These are phyloP conservation scores for Raja brachyura DNA, from an alignment of 2,113 vertebrate species.

Conservation along the genomic window DNA sequence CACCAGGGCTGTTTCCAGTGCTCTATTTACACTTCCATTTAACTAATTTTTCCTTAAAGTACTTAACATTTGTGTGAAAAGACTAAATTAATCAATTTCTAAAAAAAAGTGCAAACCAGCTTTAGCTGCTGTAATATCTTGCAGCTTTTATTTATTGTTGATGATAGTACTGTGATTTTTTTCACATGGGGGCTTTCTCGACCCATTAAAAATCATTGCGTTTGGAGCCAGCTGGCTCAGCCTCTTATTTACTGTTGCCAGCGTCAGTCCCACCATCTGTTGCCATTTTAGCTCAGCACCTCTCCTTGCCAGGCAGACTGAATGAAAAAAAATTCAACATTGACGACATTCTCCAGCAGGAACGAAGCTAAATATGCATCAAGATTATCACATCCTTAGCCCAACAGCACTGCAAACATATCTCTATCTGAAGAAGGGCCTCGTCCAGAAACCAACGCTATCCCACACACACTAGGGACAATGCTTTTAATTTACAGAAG, in stretches of 20 bases:
- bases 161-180: constrained; percentile 35
- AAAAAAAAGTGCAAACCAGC: constrained; percentile 38
- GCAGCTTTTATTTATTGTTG: constrained; percentile 38
- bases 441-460: too few relatives aligned
- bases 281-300: constrained; percentile 3
- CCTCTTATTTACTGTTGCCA: constrained; percentile 26
- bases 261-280: constrained; percentile 22
- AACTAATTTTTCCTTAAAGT: background rate
- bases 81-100: constrained; percentile 37
- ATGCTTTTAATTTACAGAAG: too few relatives aligned
- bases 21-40: constrained; percentile 10
- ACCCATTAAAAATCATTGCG: constrained; percentile 29
- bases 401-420: background rate
- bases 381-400: background rate
- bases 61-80: constrained; percentile 26
- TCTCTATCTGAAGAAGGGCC: background rate
- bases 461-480: too few relatives aligned
- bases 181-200: constrained; percentile 34
- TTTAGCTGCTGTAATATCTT: constrained; percentile 35
- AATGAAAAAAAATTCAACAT: constrained; percentile 29
- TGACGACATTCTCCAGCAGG: background rate
- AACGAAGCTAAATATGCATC: background rate
- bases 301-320: background rate
- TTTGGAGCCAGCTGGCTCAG: background rate
- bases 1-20: too few relatives aligned